These are phyloP conservation scores for Uloborus plumipes DNA, from an alignment of 2,888 invertebrate species.

Conservation along the genomic window DNA sequence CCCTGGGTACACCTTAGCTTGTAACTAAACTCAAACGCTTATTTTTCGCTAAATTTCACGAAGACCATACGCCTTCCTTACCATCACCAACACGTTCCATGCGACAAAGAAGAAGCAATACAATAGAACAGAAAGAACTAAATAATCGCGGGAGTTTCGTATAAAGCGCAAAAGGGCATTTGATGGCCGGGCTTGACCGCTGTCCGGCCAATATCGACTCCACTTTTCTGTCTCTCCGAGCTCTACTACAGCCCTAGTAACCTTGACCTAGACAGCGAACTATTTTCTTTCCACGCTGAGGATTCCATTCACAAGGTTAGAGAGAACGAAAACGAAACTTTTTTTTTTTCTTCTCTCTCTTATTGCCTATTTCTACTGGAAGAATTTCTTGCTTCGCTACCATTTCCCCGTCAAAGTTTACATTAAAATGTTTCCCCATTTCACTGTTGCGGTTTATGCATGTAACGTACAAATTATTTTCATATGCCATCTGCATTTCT, in stretches of 20 bases:
- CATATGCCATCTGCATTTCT: no score
- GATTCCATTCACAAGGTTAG: slow-evolving; percentile 52
- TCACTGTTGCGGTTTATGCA: no score
- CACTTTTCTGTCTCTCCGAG: slow-evolving; percentile 20
- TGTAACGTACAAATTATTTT: no score
- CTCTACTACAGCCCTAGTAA: slow-evolving; percentile 47
- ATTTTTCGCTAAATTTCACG: no score
- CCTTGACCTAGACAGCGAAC: slow-evolving; percentile 52
- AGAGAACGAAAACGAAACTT: slow-evolving; percentile 29
- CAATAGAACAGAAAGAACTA: slow-evolving; percentile 8
- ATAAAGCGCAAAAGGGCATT: slow-evolving; percentile 19
- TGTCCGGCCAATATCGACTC: slow-evolving; percentile 44
- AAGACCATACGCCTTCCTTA: no score
- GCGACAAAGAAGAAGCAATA: neutral
- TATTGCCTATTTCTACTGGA: slow-evolving; percentile 36
- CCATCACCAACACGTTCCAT: no score
- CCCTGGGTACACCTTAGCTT: no score
- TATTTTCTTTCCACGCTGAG: slow-evolving; percentile 39
- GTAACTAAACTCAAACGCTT: no score
- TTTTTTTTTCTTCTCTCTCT: slow-evolving; percentile 25
- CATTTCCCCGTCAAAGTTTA: neutral
- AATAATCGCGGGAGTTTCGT: slow-evolving; percentile 38
- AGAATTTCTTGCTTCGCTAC: slow-evolving; percentile 22
- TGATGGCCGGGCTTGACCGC: slow-evolving; percentile 31
- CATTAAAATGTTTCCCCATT: no score